A percentile compares a stretch with the other conserved stretches of the same genome.
phyloP scores from a whole-genome alignment of 2,888 invertebrate species.

The Pterostichus niger region DNA sequence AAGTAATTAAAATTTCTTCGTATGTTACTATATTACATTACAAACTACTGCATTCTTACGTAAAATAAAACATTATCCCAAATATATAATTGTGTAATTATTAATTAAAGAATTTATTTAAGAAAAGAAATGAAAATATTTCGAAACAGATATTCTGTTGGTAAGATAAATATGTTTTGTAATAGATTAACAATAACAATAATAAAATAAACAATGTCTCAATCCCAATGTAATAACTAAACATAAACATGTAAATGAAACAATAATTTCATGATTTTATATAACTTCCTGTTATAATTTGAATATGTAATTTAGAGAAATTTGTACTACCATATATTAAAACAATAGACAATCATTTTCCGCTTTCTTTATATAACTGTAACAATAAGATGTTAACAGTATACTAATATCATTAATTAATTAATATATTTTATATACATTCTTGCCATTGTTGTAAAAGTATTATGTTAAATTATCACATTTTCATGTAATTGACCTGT shows the following conservation, averaged over 20 bases:
- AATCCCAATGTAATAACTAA: not conserved
- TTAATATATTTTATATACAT: slow-evolving; percentile 2
- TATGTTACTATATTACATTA: too few relatives aligned
- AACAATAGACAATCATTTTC: slow-evolving; percentile 1
- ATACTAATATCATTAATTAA: not conserved
- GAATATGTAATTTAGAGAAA: slow-evolving; percentile 1
- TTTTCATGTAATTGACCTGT: not conserved
- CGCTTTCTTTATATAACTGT: not conserved
- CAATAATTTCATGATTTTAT: not conserved
- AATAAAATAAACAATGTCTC: not conserved
- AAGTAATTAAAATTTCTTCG: too few relatives aligned
- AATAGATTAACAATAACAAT: too few relatives aligned
- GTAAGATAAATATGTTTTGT: too few relatives aligned
- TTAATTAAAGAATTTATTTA: too few relatives aligned
- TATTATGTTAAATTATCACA: not conserved
- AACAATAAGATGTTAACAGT: too few relatives aligned
- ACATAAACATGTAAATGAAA: not conserved
- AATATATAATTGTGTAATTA: too few relatives aligned
- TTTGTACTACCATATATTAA: not conserved
- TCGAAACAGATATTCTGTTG: too few relatives aligned
- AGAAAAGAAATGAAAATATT: too few relatives aligned
- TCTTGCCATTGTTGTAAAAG: not conserved
- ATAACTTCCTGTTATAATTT: not conserved
- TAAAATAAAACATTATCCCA: too few relatives aligned
- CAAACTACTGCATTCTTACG: too few relatives aligned